Evolutionary conservation across 2,888 invertebrate species (phyloP), one percentile per base, ranked within the genome.

Genomic region (Andrena chrysosceles): DNA sequence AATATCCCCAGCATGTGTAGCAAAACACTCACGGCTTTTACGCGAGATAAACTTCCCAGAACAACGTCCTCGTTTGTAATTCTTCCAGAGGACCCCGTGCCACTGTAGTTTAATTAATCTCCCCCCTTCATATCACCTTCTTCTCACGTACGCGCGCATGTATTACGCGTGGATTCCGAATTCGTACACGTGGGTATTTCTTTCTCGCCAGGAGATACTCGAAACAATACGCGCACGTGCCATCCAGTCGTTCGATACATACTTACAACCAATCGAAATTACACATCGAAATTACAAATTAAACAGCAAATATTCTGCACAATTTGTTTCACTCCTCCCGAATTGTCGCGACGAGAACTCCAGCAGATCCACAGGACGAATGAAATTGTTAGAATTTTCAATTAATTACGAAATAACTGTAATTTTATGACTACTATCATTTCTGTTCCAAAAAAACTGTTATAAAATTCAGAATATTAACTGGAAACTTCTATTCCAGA

Each of bases 71-170:
- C 77, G 77, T 72, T 85, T 85, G 78, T 77, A 85, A 85, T 85
- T 85, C 85, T 79, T 85, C 67, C 60, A 33, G 59, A 63, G 10
- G 66, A 56, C 64, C 31, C 64, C 62, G 70, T 77, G 82, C 82
- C 73, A 74, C 70, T 71, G 35, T 63, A 63, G 70, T 85, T 85
- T 85, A 82, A 85, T 85, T 85, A 82, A 85, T 85, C 82, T 56
- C 33, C 35, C n/a, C 49, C 31, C 74, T 54, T 56, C 64, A 7
- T 68, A 69, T 60, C 68, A 33, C 42, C 77, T 42, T 33, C 62
- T 23, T 26, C 68, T 69, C 71, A 68, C 71, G 63, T 71, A 67
- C 71, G 49, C 75, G 35, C 59, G 60, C 69, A 54, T 76, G 52
- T 76, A 69, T 72, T 23, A 26, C 74, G 67, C 20, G 52, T 31